Evolutionary conservation across 2,888 invertebrate genomes (phyloP).

Genomic region (Celastrina argiolus): DNA sequence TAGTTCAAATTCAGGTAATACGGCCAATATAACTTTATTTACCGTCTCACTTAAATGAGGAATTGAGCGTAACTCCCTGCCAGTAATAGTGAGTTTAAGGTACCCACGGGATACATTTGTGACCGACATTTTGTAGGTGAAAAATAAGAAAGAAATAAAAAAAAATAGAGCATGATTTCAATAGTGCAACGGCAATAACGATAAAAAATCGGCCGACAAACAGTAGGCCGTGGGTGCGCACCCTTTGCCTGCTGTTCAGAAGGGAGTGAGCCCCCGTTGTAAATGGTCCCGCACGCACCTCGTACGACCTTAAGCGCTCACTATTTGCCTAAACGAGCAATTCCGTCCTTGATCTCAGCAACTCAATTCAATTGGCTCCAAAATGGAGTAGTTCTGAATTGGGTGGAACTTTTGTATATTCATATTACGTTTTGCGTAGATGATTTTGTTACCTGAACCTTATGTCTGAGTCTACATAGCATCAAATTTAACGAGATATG

Average conservation of each 20-base stretch:
- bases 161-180: not conserved
- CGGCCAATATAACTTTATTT: constrained; percentile 15
- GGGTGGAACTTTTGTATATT: not conserved
- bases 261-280: constrained; percentile 48
- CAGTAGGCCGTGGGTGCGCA: no score
- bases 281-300: constrained; percentile 50
- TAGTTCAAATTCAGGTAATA: constrained; percentile 5
- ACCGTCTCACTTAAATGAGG: constrained; percentile 19
- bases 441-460: not conserved
- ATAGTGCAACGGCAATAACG: no score
- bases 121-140: no score
- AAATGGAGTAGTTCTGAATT: constrained; percentile 28
- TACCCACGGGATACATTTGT: no score
- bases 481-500: not conserved
- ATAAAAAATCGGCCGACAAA: no score
- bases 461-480: not conserved
- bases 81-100: constrained; percentile 37
- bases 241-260: constrained; percentile 64
- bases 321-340: constrained; percentile 55
- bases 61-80: constrained; percentile 42
- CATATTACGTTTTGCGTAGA: not conserved
- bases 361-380: constrained; percentile 43
- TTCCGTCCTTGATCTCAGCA: constrained; percentile 42
- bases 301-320: constrained; percentile 47
- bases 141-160: no score